phyloP scores from a whole-genome alignment of 2,888 invertebrate genomes.

The Meghimatium bilineatum region DNA sequence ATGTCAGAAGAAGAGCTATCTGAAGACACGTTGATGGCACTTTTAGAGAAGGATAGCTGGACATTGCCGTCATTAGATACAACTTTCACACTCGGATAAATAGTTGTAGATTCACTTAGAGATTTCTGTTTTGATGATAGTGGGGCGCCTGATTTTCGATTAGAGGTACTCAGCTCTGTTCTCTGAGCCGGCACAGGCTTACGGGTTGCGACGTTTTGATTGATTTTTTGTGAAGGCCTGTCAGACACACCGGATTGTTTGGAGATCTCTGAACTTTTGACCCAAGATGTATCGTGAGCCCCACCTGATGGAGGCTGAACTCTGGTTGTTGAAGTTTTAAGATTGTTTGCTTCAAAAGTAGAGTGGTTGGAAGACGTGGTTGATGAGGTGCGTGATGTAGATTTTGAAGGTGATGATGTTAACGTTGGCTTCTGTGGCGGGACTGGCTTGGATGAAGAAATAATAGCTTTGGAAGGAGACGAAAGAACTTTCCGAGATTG shows the following conservation, averaged over 20 bases:
- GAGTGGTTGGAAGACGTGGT: constrained; percentile 10
- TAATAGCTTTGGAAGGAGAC: not conserved
- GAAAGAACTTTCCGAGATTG: not conserved
- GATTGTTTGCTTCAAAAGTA: not conserved
- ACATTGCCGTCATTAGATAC: not conserved
- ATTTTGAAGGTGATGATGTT: constrained; percentile 42
- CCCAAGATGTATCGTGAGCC: not conserved
- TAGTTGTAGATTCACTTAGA: not conserved
- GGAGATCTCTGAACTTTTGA: not conserved
- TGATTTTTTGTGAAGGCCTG: not conserved
- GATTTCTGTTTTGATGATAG: constrained; percentile 1
- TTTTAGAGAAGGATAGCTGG: constrained; percentile 7
- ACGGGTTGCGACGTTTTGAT: not conserved
- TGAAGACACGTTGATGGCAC: not conserved
- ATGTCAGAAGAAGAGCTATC: not conserved
- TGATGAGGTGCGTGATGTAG: constrained; percentile 26
- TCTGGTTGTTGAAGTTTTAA: not conserved
- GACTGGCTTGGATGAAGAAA: constrained; percentile 17
- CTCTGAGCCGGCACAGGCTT: not conserved
- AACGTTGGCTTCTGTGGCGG: constrained; percentile 10
- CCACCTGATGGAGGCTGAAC: not conserved
- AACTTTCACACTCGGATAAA: constrained; percentile 6
- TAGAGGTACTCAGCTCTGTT: not conserved
- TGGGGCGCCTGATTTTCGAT: not conserved
- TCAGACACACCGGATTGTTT: not conserved